These are phyloP conservation scores for Lamellibrachia columna DNA, from an alignment of 2,888 invertebrate species.

Conservation along the genomic window DNA sequence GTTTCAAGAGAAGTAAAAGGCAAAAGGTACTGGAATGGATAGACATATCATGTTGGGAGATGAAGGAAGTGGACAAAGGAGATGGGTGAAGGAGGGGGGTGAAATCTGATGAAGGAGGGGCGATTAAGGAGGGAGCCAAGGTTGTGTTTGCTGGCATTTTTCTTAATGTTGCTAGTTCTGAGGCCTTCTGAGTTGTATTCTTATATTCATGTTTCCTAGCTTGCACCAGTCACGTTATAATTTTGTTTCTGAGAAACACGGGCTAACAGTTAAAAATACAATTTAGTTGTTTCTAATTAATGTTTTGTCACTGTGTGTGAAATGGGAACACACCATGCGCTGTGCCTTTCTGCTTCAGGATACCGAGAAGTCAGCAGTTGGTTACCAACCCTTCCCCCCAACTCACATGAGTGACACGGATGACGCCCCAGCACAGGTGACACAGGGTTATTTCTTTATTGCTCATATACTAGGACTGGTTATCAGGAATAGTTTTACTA, in stretches of 20 bases:
- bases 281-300: not conserved
- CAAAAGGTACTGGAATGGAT: constrained; percentile 72
- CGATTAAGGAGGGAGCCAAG: no score
- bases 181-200: not conserved
- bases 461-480: no score
- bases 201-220: constrained; percentile 25
- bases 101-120: no score
- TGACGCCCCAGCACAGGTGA: not conserved
- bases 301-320: not conserved
- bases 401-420: constrained; percentile 77
- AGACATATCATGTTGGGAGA: not conserved
- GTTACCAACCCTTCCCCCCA: constrained; percentile 91
- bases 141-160: not conserved
- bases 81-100: no score
- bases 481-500: no score
- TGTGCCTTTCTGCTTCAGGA: constrained; percentile 38
- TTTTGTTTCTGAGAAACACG: not conserved
- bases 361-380: constrained; percentile 72
- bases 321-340: not conserved
- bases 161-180: not conserved
- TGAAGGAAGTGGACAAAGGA: no score
- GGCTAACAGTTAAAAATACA: not conserved
- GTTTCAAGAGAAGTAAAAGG: constrained; percentile 88
- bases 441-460: not conserved
- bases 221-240: not conserved